Evolutionary conservation across 2,888 invertebrate genomes (phyloP).

Genomic region (Phrixothrix hirtus): DNA sequence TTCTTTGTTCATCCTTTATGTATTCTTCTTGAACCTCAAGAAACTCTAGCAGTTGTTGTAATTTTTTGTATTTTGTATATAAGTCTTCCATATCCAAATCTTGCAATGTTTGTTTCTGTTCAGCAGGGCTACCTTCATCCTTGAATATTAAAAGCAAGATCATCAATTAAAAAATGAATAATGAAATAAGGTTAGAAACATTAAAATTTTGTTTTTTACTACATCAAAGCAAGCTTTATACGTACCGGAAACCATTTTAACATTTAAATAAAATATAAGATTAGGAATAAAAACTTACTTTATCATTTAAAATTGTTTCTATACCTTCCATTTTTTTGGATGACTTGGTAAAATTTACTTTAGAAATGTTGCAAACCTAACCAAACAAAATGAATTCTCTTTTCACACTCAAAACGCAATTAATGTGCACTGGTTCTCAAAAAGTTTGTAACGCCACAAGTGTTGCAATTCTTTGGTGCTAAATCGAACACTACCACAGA

Average conservation of each 20-base stretch:
- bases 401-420: too few relatives aligned
- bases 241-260: too few relatives aligned
- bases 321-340: constrained; percentile 27
- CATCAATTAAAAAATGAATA: constrained; percentile 7
- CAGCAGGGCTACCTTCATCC: constrained; percentile 72
- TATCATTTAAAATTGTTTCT: constrained; percentile 28
- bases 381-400: too few relatives aligned
- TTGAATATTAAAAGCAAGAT: too few relatives aligned
- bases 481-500: too few relatives aligned
- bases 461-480: too few relatives aligned
- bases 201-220: constrained; percentile 15
- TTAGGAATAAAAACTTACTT: constrained; percentile 16
- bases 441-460: too few relatives aligned
- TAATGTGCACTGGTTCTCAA: too few relatives aligned
- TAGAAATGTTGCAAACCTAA: constrained; percentile 1
- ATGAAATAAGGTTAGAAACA: constrained; percentile 4
- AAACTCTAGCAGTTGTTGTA: constrained; percentile 95
- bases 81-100: constrained; percentile 90
- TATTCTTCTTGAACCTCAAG: constrained; percentile 99
- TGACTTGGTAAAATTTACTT: constrained; percentile 14
- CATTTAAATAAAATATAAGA: constrained; percentile 1
- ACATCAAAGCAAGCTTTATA: constrained; percentile 12
- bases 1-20: constrained; percentile 98
- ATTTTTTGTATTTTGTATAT: constrained; percentile 96
- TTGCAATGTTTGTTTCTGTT: constrained; percentile 73